These are phyloP conservation scores for Halcyon malimbica DNA, from an alignment of 2,113 vertebrate genomes.

Conservation along the genomic window DNA sequence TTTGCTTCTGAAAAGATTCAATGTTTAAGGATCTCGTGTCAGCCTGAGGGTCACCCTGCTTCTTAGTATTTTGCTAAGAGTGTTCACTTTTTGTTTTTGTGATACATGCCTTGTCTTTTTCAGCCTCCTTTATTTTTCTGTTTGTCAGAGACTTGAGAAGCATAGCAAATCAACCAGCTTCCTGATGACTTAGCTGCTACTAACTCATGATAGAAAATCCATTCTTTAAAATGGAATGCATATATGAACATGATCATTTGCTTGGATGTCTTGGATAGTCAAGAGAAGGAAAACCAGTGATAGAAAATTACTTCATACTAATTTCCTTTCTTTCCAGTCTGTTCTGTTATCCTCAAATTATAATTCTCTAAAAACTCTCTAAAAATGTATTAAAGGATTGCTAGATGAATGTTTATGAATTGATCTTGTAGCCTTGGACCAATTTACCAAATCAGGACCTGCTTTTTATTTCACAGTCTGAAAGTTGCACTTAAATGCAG, in stretches of 20 bases:
- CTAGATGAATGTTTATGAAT: not conserved
- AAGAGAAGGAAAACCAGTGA: not conserved
- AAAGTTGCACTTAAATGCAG: not conserved
- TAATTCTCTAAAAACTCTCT: not conserved
- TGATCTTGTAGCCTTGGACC: not conserved
- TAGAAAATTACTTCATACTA: not conserved
- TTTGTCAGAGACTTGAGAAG: not conserved
- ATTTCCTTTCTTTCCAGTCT: not conserved
- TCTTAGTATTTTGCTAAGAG: not conserved
- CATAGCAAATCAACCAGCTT: not conserved
- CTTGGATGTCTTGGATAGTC: not conserved
- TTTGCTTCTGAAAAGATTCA: not conserved
- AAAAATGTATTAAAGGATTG: not conserved
- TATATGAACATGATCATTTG: not conserved
- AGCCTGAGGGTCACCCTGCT: not conserved
- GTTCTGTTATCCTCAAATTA: not conserved
- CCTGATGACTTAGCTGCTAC: not conserved
- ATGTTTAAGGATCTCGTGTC: not conserved
- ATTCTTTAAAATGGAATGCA: not conserved
- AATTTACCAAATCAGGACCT: not conserved
- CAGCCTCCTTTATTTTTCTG: not conserved
- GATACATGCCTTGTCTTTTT: not conserved
- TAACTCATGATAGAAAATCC: not conserved
- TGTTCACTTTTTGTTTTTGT: not conserved
- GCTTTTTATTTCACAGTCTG: not conserved